Conservation (phyloP, 2,113 vertebrate genomes). For the Colistium nudipinnis region DNA sequence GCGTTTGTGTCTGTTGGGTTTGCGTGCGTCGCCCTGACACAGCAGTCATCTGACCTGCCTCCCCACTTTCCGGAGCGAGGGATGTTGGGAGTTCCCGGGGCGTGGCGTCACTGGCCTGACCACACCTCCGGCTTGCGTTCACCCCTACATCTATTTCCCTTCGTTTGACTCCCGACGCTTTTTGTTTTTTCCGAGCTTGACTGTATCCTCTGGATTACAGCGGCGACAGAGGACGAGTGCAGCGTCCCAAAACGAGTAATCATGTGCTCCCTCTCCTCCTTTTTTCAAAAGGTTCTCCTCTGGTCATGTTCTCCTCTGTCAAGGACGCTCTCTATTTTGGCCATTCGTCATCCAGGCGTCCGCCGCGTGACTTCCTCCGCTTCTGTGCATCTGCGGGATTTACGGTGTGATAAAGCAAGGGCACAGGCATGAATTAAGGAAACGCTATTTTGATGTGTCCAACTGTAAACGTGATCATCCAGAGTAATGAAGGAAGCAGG, state of each 20-base stretch:
- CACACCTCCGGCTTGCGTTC: slow-evolving; percentile 68
- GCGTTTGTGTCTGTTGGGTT: slow-evolving; percentile 3
- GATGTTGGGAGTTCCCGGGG: slow-evolving; percentile 74
- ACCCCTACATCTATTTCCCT: slow-evolving; percentile 1
- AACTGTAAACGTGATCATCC: background rate
- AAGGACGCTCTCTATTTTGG: background rate
- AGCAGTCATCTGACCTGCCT: slow-evolving; percentile 89
- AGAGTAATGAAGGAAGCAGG: background rate
- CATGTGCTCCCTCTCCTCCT: background rate
- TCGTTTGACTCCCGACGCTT: slow-evolving; percentile 3
- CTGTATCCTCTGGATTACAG: slow-evolving; percentile 32
- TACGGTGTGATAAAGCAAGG: background rate
- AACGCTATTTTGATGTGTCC: background rate
- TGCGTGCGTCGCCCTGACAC: slow-evolving; percentile 84
- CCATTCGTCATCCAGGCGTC: slow-evolving; percentile 21
- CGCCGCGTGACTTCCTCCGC: slow-evolving; percentile 45
- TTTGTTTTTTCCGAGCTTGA: slow-evolving; percentile 4
- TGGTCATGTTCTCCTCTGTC: background rate
- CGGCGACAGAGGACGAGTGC: background rate
- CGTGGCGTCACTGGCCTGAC: slow-evolving; percentile 71
- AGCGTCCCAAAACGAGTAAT: background rate
- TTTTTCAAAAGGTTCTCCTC: background rate
- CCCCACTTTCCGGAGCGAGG: slow-evolving; percentile 80
- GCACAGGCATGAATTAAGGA: background rate
- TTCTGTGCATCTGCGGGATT: background rate